A percentile compares a stretch with the other conserved stretches of the same genome.
phyloP scores from a whole-genome alignment of 1,140 invertebrate genomes.

The Drosophila truncata region DNA sequence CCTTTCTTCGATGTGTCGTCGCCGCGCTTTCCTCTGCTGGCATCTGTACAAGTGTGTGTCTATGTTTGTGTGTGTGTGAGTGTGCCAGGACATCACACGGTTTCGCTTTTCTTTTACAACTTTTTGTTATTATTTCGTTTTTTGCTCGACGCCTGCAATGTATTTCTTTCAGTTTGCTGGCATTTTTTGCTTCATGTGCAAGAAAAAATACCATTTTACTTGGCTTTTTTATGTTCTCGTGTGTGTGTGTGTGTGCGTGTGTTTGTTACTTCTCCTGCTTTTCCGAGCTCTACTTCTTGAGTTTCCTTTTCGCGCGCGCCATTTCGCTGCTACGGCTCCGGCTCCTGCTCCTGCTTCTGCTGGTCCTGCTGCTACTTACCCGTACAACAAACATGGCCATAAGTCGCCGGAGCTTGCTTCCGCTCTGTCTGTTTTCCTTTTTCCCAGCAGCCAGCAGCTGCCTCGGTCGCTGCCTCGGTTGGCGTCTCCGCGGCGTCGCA shows the following conservation, averaged over 20 bases:
- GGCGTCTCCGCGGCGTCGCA: slow-evolving; percentile 25
- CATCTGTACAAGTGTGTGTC: slow-evolving; percentile 19
- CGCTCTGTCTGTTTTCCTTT: slow-evolving; percentile 55
- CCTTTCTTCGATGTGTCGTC: slow-evolving; percentile 80
- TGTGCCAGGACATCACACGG: slow-evolving; percentile 78
- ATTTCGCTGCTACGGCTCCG: slow-evolving; percentile 61
- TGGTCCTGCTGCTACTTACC: slow-evolving; percentile 62
- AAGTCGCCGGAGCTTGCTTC: slow-evolving; percentile 69
- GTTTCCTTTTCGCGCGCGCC: slow-evolving; percentile 79
- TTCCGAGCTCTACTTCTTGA: slow-evolving; percentile 73
- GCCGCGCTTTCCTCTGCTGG: slow-evolving; percentile 43
- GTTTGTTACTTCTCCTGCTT: slow-evolving; percentile 50
- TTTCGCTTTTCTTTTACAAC: slow-evolving; percentile 84
- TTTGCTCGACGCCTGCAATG: slow-evolving; percentile 76
- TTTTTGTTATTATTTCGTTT: slow-evolving; percentile 84
- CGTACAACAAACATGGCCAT: slow-evolving; percentile 78
- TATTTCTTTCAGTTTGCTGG: slow-evolving; percentile 80
- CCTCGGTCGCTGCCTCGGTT: slow-evolving; percentile 25
- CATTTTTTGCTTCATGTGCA: slow-evolving; percentile 78
- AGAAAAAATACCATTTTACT: slow-evolving; percentile 73
- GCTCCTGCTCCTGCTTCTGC: slow-evolving; percentile 23
- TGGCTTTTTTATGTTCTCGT: slow-evolving; percentile 73
- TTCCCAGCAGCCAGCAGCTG: slow-evolving; percentile 25
- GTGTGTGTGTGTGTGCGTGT: slow-evolving; percentile 35
- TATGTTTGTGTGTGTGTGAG: slow-evolving; percentile 45